phyloP scores from a whole-genome alignment of 2,888 invertebrate species.

The Steinernema scapterisci region DNA sequence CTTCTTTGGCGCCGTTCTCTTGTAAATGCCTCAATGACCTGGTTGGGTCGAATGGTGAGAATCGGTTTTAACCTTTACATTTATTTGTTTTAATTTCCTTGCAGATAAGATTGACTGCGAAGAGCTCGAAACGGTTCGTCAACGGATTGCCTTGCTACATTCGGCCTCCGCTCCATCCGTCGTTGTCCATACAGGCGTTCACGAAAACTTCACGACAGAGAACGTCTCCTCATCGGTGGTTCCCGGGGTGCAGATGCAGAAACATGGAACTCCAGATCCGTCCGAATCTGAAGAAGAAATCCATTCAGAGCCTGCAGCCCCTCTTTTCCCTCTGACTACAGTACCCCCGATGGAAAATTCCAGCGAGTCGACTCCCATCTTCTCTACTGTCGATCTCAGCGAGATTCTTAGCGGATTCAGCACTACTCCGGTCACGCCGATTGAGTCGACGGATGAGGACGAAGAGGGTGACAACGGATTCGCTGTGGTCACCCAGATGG shows the following conservation, averaged over 20 bases:
- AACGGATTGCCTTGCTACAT: not conserved
- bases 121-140: conserved; percentile 2
- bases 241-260: not conserved
- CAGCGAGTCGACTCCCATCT: conserved; percentile 14
- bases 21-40: conserved; percentile 38
- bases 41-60: conserved; percentile 1
- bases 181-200: not conserved
- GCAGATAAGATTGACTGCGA: conserved; percentile 16
- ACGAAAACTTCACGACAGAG: conserved; percentile 11
- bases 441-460: conserved; percentile 29
- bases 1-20: conserved; percentile 31
- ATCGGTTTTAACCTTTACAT: not conserved
- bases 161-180: not conserved
- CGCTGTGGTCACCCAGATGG: conserved; percentile 41
- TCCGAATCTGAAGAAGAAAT: not conserved
- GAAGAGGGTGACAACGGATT: conserved; percentile 46
- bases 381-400: conserved; percentile 14
- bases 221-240: not conserved
- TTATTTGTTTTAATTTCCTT: not conserved
- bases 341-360: conserved; percentile 3
- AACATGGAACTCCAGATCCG: not conserved
- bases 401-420: not conserved
- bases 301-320: not conserved
- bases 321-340: conserved; percentile 7
- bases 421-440: not conserved